phyloP scores from a whole-genome alignment of 35 echinoderm and acorn worm species.

The Patiria miniata region DNA sequence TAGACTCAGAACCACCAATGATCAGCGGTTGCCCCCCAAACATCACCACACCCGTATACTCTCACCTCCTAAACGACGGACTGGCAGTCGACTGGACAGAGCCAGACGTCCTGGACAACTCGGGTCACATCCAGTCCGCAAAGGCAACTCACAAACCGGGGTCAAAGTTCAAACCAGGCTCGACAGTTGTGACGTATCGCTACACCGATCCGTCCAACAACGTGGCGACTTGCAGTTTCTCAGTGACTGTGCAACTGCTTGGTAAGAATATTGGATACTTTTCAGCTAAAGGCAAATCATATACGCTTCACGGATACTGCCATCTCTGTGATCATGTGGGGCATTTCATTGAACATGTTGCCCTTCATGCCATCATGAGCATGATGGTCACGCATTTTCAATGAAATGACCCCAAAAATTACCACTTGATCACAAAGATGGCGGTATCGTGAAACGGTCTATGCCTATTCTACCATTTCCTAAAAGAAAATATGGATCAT shows the following conservation, averaged over 20 bases:
- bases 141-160: constrained; percentile 20
- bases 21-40: background rate
- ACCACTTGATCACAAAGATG: no score
- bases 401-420: no score
- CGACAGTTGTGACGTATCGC: constrained; percentile 56
- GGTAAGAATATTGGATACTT: background rate
- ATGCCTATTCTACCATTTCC: no score
- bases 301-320: no score
- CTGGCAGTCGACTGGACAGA: constrained; percentile 46
- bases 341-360: no score
- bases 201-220: constrained; percentile 48
- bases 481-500: no score
- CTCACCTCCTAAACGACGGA: background rate
- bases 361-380: no score
- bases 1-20: constrained; percentile 30
- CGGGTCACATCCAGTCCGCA: background rate
- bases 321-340: no score
- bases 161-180: constrained; percentile 30
- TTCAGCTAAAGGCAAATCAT: no score
- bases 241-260: constrained; percentile 42
- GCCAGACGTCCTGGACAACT: constrained; percentile 53
- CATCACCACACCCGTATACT: background rate
- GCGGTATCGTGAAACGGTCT: no score
- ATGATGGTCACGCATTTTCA: no score
- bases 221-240: constrained; percentile 38